Evolutionary conservation across 2,113 vertebrate species (phyloP).

Genomic region (Dermatemys mawii): DNA sequence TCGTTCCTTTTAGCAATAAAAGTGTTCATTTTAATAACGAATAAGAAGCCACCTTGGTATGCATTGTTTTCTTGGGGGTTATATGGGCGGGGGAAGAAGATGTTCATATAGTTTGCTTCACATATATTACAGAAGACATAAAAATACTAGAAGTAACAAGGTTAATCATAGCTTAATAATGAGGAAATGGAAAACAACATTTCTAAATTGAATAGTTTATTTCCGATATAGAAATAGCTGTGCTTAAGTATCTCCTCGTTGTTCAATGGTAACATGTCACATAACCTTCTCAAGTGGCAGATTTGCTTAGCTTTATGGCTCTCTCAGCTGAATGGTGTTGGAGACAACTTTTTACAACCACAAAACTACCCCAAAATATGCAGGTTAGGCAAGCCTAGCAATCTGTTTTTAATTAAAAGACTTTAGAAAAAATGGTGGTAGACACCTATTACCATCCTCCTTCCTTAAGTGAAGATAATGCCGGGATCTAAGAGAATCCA

Average conservation of each 20-base stretch:
- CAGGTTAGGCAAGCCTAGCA: background rate
- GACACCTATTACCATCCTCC: background rate
- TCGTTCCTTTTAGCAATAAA: background rate
- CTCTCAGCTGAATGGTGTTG: background rate
- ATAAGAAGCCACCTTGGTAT: too few relatives aligned
- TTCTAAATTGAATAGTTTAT: background rate
- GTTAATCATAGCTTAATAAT: background rate
- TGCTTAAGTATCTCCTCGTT: background rate
- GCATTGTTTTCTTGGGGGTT: background rate
- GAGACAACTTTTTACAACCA: background rate
- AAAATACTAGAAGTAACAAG: background rate
- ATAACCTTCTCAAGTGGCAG: background rate
- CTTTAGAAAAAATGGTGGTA: background rate
- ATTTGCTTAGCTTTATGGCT: background rate
- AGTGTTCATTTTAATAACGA: background rate
- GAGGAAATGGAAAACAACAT: background rate
- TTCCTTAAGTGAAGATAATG: background rate
- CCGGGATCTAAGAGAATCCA: background rate
- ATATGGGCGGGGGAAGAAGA: rapidly evolving
- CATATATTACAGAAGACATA: background rate
- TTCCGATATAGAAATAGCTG: background rate
- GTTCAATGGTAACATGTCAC: background rate
- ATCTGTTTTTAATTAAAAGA: background rate
- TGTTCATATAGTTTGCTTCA: background rate
- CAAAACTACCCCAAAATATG: background rate